Evolutionary conservation across 2,888 invertebrate genomes (phyloP).

Genomic region (Eupithecia centaureata): DNA sequence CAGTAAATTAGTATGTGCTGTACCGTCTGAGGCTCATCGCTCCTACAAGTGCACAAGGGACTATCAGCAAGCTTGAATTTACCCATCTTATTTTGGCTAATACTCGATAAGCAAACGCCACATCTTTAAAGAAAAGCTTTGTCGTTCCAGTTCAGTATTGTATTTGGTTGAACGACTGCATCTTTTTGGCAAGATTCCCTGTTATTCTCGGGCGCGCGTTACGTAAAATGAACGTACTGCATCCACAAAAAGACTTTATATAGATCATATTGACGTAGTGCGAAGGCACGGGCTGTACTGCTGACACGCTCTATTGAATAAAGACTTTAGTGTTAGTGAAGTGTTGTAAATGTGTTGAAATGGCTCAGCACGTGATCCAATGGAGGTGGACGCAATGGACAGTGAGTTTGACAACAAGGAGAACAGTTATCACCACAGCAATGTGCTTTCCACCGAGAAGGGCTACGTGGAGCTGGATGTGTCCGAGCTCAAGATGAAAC

Average conservation of each 20-base stretch:
- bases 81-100: no score
- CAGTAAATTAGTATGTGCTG: no score
- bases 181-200: slow-evolving; percentile 80
- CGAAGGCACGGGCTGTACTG: slow-evolving; percentile 43
- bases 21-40: no score
- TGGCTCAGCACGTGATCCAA: slow-evolving; percentile 74
- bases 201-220: slow-evolving; percentile 69
- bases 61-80: no score
- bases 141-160: no score
- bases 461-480: slow-evolving; percentile 77
- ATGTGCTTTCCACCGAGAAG: slow-evolving; percentile 73
- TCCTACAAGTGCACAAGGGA: no score
- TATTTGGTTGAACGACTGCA: slow-evolving; percentile 44
- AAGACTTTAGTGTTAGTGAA: slow-evolving; percentile 16
- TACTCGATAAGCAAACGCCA: no score
- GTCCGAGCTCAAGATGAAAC: slow-evolving; percentile 75
- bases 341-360: slow-evolving; percentile 49
- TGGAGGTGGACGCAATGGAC: slow-evolving; percentile 71
- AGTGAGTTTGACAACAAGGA: slow-evolving; percentile 78
- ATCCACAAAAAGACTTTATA: slow-evolving; percentile 78
- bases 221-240: slow-evolving; percentile 72
- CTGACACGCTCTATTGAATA: slow-evolving; percentile 41
- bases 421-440: slow-evolving; percentile 68
- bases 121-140: no score
- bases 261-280: slow-evolving; percentile 65